These are phyloP conservation scores for Nasonovia ribisnigri DNA, from an alignment of 2,888 invertebrate species.

Conservation along the genomic window DNA sequence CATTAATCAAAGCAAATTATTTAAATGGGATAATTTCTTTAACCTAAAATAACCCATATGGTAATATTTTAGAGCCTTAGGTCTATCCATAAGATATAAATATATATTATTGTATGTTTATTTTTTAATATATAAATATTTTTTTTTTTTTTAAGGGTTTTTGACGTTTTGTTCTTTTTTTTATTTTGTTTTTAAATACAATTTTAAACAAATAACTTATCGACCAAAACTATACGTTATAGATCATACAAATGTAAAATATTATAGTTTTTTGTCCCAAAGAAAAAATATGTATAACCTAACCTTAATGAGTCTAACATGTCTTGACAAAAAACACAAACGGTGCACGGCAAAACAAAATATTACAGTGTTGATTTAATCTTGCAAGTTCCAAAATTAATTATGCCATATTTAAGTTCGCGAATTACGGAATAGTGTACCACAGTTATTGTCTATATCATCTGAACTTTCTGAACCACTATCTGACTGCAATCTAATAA, in stretches of 20 bases:
- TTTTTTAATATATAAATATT: conserved; percentile 28
- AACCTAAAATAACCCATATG: conserved; percentile 47
- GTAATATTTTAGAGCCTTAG: conserved; percentile 49
- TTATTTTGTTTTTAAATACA: conserved; percentile 57
- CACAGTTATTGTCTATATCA: conserved; percentile 41
- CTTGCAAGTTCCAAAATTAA: conserved; percentile 30
- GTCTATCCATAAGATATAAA: conserved; percentile 57
- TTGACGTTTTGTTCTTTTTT: conserved; percentile 55
- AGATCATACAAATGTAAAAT: conserved; percentile 29
- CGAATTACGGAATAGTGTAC: conserved; percentile 49
- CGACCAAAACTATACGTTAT: conserved; percentile 43
- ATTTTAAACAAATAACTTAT: conserved; percentile 55
- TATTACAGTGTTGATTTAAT: conserved; percentile 34
- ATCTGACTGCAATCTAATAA: conserved; percentile 57
- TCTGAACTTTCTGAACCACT: conserved; percentile 59
- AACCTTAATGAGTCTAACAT: conserved; percentile 51
- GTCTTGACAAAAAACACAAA: conserved; percentile 49
- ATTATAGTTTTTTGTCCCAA: conserved; percentile 62
- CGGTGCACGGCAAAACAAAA: conserved; percentile 49
- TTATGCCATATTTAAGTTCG: conserved; percentile 41
- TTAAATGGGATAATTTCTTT: conserved; percentile 33
- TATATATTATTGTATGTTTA: conserved; percentile 48
- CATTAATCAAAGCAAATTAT: conserved; percentile 47
- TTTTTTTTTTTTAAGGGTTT: conserved; percentile 49
- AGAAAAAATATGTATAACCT: conserved; percentile 55